phyloP scores from a whole-genome alignment of 2,888 invertebrate species.

The Cremastinae sp. region DNA sequence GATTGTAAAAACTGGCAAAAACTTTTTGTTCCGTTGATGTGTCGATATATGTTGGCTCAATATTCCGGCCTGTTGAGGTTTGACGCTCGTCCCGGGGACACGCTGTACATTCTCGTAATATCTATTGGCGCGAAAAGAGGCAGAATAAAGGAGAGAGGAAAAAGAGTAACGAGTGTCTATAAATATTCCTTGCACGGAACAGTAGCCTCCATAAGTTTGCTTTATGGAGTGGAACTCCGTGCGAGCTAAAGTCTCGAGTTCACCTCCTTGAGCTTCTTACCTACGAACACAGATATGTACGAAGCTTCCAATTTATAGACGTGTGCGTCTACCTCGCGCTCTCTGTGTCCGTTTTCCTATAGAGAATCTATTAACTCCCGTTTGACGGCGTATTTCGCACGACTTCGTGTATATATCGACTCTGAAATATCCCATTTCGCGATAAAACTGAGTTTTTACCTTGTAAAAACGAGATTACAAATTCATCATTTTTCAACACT shows the following conservation, averaged over 20 bases:
- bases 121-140: neutral
- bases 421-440: slow-evolving; percentile 4
- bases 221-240: slow-evolving; percentile 68
- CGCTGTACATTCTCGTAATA: neutral
- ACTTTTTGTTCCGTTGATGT: no score
- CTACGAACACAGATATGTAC: neutral
- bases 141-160: slow-evolving; percentile 26
- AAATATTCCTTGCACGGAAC: slow-evolving; percentile 73
- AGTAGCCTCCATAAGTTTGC: slow-evolving; percentile 66
- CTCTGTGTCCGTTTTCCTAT: neutral
- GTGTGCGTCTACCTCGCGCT: no score
- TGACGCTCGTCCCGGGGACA: slow-evolving; percentile 65
- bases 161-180: slow-evolving; percentile 65
- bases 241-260: slow-evolving; percentile 49
- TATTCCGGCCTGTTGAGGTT: no score
- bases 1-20: no score
- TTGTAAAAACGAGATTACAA: neutral
- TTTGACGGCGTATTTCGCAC: slow-evolving; percentile 1
- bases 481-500: slow-evolving; percentile 8
- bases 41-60: no score
- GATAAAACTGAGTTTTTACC: neutral
- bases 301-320: neutral
- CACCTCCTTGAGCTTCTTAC: slow-evolving; percentile 54
- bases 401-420: neutral
- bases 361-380: neutral